Base-by-base conservation (phyloP, 2,113 vertebrate species). In the Benitochromis conjunctus region DNA sequence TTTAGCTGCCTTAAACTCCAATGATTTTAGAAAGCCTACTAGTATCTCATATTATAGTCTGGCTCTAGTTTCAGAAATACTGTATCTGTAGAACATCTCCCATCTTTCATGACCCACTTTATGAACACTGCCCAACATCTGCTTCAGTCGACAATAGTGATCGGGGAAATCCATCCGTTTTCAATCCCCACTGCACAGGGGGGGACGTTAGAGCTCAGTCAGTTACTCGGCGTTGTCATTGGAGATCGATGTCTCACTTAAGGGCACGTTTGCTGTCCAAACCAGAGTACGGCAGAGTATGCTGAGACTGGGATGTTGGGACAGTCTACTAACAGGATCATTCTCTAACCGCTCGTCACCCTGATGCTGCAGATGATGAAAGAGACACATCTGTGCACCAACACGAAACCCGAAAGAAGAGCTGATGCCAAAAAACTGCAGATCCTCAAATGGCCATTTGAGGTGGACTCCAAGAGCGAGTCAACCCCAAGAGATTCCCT, bases 231-330 rank as follows among this genome's bases (percentile, higher is more conserved):
- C 5, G 21, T 26, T 79, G 82, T 81, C 89, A 84, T 11, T 21
- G 18, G 55, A 86, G 89, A 92, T 89, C 85, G 84, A 88, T 88
- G 85, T 69, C 71, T 88, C 78, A 41, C 87, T 89, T 85, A 46
- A 74, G 58, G 69, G 77, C 38, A 66, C 9, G 18, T 87, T 87
- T 58, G 16, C 86, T 57, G 56, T 66, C 81, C 88, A 81, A 31
- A 66, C 79, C 13, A 34, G n/a, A n/a, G n/a, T n/a, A n/a, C n/a
- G n/a, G n/a, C 69, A 14, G 56, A 80, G 62, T 48, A 57, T 82
- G 48, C 7, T 5, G 29, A 60, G 26, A 31, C 74, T 86, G 18
- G 13, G 24, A 79, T 41, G 69, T 36, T 21, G 46, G 36, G 56
- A 62, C 78, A 5, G 76, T 48, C 31, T 76, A 62, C 80, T 81